phyloP scores from a whole-genome alignment of 2,888 invertebrate species.

The Orchesella flavescens region DNA sequence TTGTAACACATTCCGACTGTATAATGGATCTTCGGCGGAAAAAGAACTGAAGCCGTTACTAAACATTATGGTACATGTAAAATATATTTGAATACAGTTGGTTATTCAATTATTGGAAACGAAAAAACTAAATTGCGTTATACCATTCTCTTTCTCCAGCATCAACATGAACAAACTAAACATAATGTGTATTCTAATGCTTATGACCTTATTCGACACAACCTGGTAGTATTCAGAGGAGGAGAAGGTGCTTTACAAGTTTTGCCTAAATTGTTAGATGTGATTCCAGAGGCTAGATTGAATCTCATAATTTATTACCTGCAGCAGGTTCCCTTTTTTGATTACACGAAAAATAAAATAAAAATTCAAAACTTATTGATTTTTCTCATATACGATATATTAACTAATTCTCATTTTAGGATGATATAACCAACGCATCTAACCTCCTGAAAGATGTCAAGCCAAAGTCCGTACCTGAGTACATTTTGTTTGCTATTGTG shows the following conservation, averaged over 20 bases:
- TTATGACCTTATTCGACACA: slow-evolving; percentile 94
- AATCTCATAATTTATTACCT: slow-evolving; percentile 97
- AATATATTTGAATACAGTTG: no score
- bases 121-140: no score
- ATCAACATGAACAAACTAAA: slow-evolving; percentile 72
- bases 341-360: slow-evolving; percentile 2
- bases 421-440: slow-evolving; percentile 91
- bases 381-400: background rate
- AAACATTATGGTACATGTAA: slow-evolving; percentile 71
- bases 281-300: slow-evolving; percentile 95
- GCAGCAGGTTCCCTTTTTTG: slow-evolving; percentile 77
- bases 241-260: slow-evolving; percentile 96
- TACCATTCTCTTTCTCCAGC: slow-evolving; percentile 54
- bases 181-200: slow-evolving; percentile 79
- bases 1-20: slow-evolving; percentile 87
- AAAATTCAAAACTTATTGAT: background rate
- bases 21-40: slow-evolving; percentile 96
- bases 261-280: slow-evolving; percentile 92
- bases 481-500: slow-evolving; percentile 96
- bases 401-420: slow-evolving; percentile 73
- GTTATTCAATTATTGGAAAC: no score
- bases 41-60: slow-evolving; percentile 87
- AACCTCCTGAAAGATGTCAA: slow-evolving; percentile 91
- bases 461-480: slow-evolving; percentile 94
- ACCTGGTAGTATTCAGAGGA: slow-evolving; percentile 93